phyloP scores from a whole-genome alignment of 2,113 vertebrate genomes.

The Myrmecophaga tridactyla region DNA sequence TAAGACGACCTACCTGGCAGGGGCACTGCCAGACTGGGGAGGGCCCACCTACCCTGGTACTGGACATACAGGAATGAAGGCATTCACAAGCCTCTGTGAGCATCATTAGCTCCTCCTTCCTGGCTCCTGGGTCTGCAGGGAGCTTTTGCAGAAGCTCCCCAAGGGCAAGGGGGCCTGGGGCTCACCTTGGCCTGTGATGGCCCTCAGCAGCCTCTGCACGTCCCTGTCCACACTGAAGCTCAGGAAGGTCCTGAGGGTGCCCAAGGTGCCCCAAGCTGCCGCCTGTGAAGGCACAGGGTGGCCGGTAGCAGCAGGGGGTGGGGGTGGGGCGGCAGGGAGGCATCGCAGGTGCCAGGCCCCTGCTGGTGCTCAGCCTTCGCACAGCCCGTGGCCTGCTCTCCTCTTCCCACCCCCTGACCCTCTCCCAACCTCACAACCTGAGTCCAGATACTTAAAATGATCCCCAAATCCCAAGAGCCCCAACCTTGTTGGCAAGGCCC shows the following conservation, averaged over 20 bases:
- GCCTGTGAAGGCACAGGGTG: conserved; percentile 28
- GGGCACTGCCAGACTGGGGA: neutral
- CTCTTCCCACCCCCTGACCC: neutral
- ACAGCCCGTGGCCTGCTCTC: neutral
- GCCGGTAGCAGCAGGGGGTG: neutral
- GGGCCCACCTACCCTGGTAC: neutral
- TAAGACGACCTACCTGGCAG: neutral
- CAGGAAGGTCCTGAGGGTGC: conserved; percentile 75
- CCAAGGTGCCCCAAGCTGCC: conserved; percentile 78
- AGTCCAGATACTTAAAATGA: neutral
- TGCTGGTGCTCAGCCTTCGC: neutral
- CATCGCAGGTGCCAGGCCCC: fast-evolving
- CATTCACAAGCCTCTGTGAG: neutral
- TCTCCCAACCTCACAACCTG: neutral
- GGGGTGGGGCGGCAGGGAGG: too few relatives aligned
- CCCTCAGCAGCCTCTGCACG: conserved; percentile 68
- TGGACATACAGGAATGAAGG: neutral
- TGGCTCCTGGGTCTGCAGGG: neutral
- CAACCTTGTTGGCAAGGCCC: conserved; percentile 74
- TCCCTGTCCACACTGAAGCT: conserved; percentile 75
- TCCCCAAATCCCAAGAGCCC: neutral
- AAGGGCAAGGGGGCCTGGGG: neutral
- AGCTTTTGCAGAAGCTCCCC: neutral
- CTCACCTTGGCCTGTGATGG: conserved; percentile 74
- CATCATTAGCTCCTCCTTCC: neutral